phyloP scores from a whole-genome alignment of 92 coral and sea anemone genomes.

The Galaxea fascicularis region DNA sequence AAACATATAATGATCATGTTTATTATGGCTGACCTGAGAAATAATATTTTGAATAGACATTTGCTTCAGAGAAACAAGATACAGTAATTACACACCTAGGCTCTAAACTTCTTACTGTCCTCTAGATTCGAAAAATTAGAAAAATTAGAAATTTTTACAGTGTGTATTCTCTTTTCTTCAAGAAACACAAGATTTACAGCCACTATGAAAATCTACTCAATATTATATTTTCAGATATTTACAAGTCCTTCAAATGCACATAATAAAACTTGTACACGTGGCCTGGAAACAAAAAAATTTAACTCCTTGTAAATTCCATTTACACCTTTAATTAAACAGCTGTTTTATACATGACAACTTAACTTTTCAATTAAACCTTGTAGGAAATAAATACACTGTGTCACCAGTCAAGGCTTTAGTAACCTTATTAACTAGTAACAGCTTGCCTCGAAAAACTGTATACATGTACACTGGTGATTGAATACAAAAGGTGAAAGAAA shows the following conservation, averaged over 20 bases:
- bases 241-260: neutral
- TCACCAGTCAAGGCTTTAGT: too few species aligned
- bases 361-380: neutral
- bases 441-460: too few species aligned
- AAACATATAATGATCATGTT: too few species aligned
- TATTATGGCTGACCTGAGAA: too few species aligned
- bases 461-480: neutral
- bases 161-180: neutral
- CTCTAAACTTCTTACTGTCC: too few species aligned
- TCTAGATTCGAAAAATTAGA: neutral
- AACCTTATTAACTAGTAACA: too few species aligned
- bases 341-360: conserved; percentile 5
- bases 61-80: too few species aligned
- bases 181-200: neutral
- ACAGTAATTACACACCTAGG: too few species aligned
- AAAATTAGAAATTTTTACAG: neutral
- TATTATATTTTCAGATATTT: neutral
- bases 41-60: too few species aligned
- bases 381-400: too few species aligned
- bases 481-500: neutral
- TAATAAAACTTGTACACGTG: neutral
- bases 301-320: neutral
- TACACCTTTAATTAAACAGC: conserved; percentile 29
- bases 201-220: neutral
- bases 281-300: neutral